A percentile compares a stretch with the other conserved stretches of the same genome.
Conservation (phyloP, 2,113 vertebrate species). For the Danionella cerebrum region DNA sequence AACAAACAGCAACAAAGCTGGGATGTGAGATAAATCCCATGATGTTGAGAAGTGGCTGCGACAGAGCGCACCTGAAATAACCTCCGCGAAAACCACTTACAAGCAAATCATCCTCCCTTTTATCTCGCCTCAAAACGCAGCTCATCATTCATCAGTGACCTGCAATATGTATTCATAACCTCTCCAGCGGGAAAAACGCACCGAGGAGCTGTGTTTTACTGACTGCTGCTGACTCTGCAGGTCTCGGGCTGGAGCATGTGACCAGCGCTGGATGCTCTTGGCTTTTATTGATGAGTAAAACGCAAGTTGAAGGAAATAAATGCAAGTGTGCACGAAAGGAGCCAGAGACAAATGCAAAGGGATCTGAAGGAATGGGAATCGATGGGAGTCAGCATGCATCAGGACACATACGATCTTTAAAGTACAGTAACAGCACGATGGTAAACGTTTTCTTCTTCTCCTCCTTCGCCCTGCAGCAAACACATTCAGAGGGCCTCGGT, state of each 20-base stretch:
- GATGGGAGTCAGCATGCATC: conserved; percentile 20
- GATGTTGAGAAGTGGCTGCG: not conserved
- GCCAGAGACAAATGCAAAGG: conserved; percentile 45
- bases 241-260: not conserved
- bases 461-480: not conserved
- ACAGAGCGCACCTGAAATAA: conserved; percentile 19
- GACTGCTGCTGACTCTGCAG: conserved; percentile 48
- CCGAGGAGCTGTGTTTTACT: conserved; percentile 28
- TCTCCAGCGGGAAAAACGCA: conserved; percentile 25
- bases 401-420: conserved; percentile 1
- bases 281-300: conserved; percentile 28
- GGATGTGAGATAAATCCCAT: not conserved
- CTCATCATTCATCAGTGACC: conserved; percentile 40
- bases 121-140: not conserved
- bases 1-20: too few relatives aligned
- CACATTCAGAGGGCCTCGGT: not conserved
- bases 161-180: conserved; percentile 33
- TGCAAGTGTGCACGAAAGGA: conserved; percentile 11
- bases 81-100: conserved; percentile 36
- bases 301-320: conserved; percentile 23
- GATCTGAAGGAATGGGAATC: conserved; percentile 42
- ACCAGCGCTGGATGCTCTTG: too few relatives aligned
- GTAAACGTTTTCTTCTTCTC: not conserved
- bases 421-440: conserved; percentile 12
- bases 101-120: conserved; percentile 37